Conservation (phyloP, 1,140 invertebrate species). For the Drosophila novamexicana region DNA sequence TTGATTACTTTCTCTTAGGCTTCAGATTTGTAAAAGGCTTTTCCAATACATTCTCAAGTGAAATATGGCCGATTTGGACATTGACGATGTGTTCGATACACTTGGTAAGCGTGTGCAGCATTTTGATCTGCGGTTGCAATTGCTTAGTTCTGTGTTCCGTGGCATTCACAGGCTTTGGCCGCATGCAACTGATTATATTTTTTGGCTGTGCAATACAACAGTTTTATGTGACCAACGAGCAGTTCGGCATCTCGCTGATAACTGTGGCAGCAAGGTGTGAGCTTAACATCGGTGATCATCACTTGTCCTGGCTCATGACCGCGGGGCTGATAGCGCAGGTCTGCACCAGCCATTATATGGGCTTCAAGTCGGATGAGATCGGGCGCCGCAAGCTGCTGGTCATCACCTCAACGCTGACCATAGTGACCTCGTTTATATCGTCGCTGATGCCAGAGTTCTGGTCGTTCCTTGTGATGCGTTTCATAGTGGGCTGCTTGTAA, state of each 20-base stretch:
- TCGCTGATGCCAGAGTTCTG: conserved; percentile 57
- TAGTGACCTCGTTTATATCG: conserved; percentile 22
- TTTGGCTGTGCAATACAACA: conserved; percentile 2
- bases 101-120: conserved; percentile 33
- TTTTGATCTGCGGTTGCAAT: neutral
- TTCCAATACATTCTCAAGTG: neutral
- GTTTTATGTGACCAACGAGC: conserved; percentile 43
- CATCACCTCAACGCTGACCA: neutral
- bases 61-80: conserved; percentile 15
- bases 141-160: neutral
- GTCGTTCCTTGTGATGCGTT: conserved; percentile 40
- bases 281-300: conserved; percentile 2
- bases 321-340: conserved; percentile 25
- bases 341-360: conserved; percentile 10
- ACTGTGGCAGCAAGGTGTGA: conserved; percentile 38
- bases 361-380: conserved; percentile 40
- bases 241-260: conserved; percentile 43
- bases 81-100: conserved; percentile 24
- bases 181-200: conserved; percentile 33
- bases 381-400: conserved; percentile 53
- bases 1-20: too few species aligned
- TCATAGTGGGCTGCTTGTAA: conserved; percentile 38
- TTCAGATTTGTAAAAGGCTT: too few species aligned
- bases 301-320: conserved; percentile 21
- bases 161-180: conserved; percentile 47